Evolutionary conservation across 2,888 invertebrate species (phyloP).

Genomic region (Monoplex corrugatus): DNA sequence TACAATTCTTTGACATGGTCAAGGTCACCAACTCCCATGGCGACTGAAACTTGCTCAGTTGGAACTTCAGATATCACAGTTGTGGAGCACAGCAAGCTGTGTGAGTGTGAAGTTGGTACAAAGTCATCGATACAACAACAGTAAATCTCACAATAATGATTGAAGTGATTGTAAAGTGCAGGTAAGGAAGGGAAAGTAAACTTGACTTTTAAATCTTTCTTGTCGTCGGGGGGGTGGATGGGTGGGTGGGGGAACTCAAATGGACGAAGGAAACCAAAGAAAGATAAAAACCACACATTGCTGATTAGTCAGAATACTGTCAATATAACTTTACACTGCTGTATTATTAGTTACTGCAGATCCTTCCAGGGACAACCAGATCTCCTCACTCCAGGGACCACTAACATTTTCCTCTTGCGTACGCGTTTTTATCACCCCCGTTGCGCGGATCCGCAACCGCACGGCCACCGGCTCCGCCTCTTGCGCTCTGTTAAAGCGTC

Average conservation of each 20-base stretch:
- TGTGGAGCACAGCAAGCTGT: too few species aligned
- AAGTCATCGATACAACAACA: too few species aligned
- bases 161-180: not conserved
- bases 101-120: too few species aligned
- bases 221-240: too few species aligned
- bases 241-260: not conserved
- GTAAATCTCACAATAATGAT: not conserved
- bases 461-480: slow-evolving; percentile 40
- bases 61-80: too few species aligned
- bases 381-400: slow-evolving; percentile 33
- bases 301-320: too few species aligned
- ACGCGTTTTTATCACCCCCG: slow-evolving; percentile 2
- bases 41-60: too few species aligned
- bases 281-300: not conserved
- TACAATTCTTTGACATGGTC: too few species aligned
- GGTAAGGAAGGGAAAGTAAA: too few species aligned
- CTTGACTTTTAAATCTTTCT: too few species aligned
- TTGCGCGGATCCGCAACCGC: slow-evolving; percentile 18
- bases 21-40: too few species aligned
- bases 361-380: slow-evolving; percentile 38
- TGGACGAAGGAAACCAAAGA: too few species aligned
- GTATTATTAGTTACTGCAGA: slow-evolving; percentile 16
- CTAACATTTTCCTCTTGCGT: slow-evolving; percentile 22
- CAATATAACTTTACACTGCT: slow-evolving; percentile 23
- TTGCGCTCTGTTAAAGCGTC: slow-evolving; percentile 24